phyloP scores from a whole-genome alignment of 35 echinoderm and acorn worm species.

The Ophioderma brevispina region DNA sequence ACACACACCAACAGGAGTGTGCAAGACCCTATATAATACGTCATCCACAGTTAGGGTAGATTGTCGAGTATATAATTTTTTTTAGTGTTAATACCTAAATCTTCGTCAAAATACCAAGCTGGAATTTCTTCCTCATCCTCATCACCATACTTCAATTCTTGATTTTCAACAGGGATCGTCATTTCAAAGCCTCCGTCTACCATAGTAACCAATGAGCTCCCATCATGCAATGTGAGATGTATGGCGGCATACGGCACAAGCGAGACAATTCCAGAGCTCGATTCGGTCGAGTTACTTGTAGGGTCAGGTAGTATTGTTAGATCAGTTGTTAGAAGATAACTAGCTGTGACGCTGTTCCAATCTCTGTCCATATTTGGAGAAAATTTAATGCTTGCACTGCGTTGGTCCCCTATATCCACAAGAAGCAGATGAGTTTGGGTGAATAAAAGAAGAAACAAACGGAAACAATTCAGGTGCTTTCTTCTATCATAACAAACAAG shows the following conservation, averaged over 20 bases:
- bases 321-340: neutral
- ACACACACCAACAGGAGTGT: no score
- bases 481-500: no score
- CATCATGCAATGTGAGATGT: neutral
- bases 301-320: neutral
- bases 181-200: neutral
- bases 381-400: neutral
- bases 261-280: neutral
- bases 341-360: neutral
- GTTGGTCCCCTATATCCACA: neutral
- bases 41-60: no score
- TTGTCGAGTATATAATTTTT: no score
- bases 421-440: no score
- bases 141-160: no score
- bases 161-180: neutral
- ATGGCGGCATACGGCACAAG: neutral
- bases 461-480: no score
- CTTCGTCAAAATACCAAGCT: slow-evolving; percentile 5
- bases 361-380: neutral
- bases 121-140: neutral
- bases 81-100: neutral
- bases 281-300: neutral
- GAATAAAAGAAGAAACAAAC: no score
- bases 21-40: no score
- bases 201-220: neutral